Evolutionary conservation across 2,113 vertebrate genomes (phyloP).

Genomic region (Ivindomyrus marchei): DNA sequence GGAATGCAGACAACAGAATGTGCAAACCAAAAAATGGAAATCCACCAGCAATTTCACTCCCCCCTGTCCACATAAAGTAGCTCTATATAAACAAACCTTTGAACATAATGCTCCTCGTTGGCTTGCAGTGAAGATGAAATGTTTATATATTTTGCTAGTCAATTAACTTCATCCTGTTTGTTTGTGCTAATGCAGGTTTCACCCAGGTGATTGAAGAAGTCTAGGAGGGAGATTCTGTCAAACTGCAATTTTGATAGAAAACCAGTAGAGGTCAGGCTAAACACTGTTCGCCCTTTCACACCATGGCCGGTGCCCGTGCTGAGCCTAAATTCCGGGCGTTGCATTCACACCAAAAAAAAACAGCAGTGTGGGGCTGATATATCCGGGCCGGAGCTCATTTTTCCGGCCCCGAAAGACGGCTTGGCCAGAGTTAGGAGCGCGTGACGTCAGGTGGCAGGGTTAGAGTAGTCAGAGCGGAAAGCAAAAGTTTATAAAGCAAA

Average conservation of each 20-base stretch:
- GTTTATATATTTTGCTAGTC: neutral
- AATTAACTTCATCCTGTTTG: neutral
- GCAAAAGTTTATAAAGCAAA: too few relatives aligned
- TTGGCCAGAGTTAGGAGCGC: too few relatives aligned
- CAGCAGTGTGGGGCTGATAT: too few relatives aligned
- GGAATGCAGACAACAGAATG: constrained; percentile 11
- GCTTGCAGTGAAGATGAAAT: neutral
- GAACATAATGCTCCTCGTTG: neutral
- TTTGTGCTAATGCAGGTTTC: neutral
- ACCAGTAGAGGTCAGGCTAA: neutral
- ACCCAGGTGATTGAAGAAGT: neutral
- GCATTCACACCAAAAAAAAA: too few relatives aligned
- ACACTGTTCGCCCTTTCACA: too few relatives aligned
- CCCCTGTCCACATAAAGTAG: neutral
- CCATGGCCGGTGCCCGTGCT: too few relatives aligned
- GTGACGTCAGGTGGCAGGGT: too few relatives aligned
- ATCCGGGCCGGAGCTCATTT: too few relatives aligned
- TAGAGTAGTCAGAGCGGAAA: too few relatives aligned
- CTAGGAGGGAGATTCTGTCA: neutral
- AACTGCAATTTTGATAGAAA: neutral
- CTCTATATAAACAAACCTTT: neutral
- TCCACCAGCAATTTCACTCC: neutral
- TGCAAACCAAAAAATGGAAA: neutral
- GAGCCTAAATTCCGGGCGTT: too few relatives aligned
- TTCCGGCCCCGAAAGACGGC: too few relatives aligned